phyloP scores from a whole-genome alignment of 1,140 invertebrate genomes.

The Plectus sambesii region DNA sequence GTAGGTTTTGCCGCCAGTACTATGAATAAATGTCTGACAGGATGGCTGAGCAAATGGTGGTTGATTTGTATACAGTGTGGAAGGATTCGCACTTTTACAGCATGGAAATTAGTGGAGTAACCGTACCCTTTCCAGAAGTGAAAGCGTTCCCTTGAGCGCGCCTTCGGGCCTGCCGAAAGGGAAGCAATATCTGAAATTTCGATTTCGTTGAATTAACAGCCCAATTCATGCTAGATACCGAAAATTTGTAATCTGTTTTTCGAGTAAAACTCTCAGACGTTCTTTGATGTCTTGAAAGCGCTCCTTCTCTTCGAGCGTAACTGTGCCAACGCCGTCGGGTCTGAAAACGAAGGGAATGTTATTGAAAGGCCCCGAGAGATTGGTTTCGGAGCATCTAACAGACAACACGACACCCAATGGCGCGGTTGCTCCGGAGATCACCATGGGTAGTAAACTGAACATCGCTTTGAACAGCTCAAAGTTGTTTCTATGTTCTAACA shows the following conservation, averaged over 20 bases:
- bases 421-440: no score
- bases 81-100: conserved; percentile 1
- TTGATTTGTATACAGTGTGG: no score
- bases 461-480: no score
- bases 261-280: conserved; percentile 73
- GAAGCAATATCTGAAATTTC: conserved; percentile 71
- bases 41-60: no score
- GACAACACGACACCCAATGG: no score
- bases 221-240: conserved; percentile 53
- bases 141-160: conserved; percentile 85
- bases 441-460: no score
- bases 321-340: conserved; percentile 93
- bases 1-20: no score
- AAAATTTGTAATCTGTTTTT: conserved; percentile 98
- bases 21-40: no score
- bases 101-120: not conserved
- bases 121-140: conserved; percentile 75
- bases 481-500: no score
- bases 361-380: no score
- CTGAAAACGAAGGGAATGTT: conserved; percentile 56
- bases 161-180: conserved; percentile 97
- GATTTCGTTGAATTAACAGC: conserved; percentile 8
- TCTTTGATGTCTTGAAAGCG: conserved; percentile 96
- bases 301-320: conserved; percentile 91
- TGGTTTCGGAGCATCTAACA: no score